Conservation (phyloP, 1,140 invertebrate species). For the Adoxophyes honmai region DNA sequence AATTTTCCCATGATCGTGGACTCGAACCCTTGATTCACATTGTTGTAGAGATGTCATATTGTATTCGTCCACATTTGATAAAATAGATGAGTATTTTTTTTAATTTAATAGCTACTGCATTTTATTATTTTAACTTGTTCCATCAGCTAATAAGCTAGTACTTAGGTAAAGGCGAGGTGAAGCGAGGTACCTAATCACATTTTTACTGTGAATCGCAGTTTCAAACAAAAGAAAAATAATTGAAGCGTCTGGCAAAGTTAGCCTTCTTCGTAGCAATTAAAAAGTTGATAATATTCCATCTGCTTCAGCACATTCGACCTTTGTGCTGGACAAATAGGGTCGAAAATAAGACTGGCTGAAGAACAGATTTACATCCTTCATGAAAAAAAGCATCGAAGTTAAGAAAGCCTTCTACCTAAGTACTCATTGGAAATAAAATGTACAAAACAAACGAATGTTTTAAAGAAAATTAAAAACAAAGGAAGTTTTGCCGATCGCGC, state of each 20-base stretch:
- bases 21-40: slow-evolving; percentile 25
- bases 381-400: slow-evolving; percentile 61
- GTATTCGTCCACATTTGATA: slow-evolving; percentile 18
- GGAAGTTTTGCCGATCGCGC: slow-evolving; percentile 69
- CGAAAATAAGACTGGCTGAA: slow-evolving; percentile 39
- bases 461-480: slow-evolving; percentile 75
- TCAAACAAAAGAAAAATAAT: slow-evolving; percentile 43
- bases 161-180: background rate
- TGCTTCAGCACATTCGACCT: slow-evolving; percentile 39
- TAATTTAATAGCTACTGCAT: no score
- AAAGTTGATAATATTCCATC: slow-evolving; percentile 53
- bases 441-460: slow-evolving; percentile 64
- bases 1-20: slow-evolving; percentile 51
- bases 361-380: slow-evolving; percentile 44
- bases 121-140: background rate
- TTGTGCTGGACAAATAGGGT: slow-evolving; percentile 40
- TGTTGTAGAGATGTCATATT: slow-evolving; percentile 31
- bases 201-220: slow-evolving; percentile 16
- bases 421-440: slow-evolving; percentile 65
- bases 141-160: background rate
- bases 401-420: slow-evolving; percentile 60
- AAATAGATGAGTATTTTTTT: no score
- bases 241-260: slow-evolving; percentile 51
- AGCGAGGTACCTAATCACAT: slow-evolving; percentile 3
- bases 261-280: slow-evolving; percentile 61